Evolutionary conservation across 92 coral and sea anemone genomes (phyloP), one percentile per base, ranked within the genome.

Genomic region (Pocillopora grandis): DNA sequence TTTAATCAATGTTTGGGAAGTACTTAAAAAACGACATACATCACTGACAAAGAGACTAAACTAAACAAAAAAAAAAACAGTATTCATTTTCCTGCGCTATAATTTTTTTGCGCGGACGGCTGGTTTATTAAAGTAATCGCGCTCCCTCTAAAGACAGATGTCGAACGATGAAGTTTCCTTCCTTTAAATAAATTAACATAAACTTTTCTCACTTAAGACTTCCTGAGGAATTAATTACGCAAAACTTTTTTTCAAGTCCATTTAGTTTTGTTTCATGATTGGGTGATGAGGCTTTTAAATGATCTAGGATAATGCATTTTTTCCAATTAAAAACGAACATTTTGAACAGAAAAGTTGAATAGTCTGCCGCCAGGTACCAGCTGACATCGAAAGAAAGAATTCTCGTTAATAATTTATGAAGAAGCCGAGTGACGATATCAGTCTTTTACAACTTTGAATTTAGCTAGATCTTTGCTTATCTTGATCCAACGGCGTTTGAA

Each of bases 391-490:
- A 33, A 81, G 52, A 80, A 71, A 75, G 70, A 81, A 21, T 58
- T 71, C 35, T 58, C 77, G 12, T 81, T 14, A 81, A 70, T 52
- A 17, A 71, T 81, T 81, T 13, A 81, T 71, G 76, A 71, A 21
- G 5, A 19, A 7, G 31, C 31, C 31, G 31, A 27, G 17, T 20
- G 72, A 59, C 31, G 85, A 55, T 83, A 33, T 73, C 66, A 75
- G 65, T 62, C 2, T 70, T 70, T 70, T 16, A 37, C 33, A 83
- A 74, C 73, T 20, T 83, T 83, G 86, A 83, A 73, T 83, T 74
- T 62, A 75, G 86, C 79, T 83, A 73, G 86, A 83, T 62, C 58
- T 83, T 35, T 31, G 13, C 73, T 71, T 62, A 13, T 74, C 63
- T 62, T 42, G 75, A 49, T 74, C 64, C 19, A 73, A 69, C 20